Conservation (phyloP, 2,113 vertebrate genomes). For the Eretmochelys imbricata region DNA sequence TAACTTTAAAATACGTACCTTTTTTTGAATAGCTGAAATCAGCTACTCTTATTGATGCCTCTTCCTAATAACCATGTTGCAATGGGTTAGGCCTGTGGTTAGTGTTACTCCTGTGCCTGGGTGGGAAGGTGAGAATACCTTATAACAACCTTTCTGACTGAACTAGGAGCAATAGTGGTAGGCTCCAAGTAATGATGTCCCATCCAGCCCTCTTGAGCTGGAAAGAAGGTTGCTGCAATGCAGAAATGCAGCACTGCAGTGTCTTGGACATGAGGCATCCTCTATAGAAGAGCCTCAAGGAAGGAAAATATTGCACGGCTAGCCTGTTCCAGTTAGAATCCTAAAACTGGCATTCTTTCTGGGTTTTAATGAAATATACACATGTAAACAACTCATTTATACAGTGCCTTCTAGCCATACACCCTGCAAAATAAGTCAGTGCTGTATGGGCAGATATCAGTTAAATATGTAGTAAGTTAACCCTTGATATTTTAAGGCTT, state of each 20-base stretch:
- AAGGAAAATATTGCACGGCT: slow-evolving; percentile 52
- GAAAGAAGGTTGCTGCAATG: slow-evolving; percentile 46
- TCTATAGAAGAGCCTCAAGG: slow-evolving; percentile 49
- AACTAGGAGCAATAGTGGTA: not conserved
- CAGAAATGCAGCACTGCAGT: slow-evolving; percentile 52
- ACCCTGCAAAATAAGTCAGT: not conserved
- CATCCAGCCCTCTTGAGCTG: slow-evolving; percentile 15
- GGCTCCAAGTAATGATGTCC: not conserved
- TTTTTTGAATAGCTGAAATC: not conserved
- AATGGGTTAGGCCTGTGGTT: not conserved
- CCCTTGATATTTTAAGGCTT: not conserved
- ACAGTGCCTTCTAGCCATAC: fast-evolving
- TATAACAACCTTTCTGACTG: not conserved
- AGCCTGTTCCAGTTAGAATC: slow-evolving; percentile 30
- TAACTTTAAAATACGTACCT: slow-evolving; percentile 42
- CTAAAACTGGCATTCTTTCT: slow-evolving; percentile 15
- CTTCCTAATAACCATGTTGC: not conserved
- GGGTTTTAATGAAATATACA: not conserved
- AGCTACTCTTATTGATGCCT: not conserved
- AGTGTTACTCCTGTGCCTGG: not conserved
- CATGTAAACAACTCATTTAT: not conserved
- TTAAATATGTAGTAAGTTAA: not conserved
- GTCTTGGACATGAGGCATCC: slow-evolving; percentile 41
- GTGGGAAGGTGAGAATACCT: not conserved
- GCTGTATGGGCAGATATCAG: not conserved